phyloP scores from a whole-genome alignment of 2,113 vertebrate species.

The Gobius niger region DNA sequence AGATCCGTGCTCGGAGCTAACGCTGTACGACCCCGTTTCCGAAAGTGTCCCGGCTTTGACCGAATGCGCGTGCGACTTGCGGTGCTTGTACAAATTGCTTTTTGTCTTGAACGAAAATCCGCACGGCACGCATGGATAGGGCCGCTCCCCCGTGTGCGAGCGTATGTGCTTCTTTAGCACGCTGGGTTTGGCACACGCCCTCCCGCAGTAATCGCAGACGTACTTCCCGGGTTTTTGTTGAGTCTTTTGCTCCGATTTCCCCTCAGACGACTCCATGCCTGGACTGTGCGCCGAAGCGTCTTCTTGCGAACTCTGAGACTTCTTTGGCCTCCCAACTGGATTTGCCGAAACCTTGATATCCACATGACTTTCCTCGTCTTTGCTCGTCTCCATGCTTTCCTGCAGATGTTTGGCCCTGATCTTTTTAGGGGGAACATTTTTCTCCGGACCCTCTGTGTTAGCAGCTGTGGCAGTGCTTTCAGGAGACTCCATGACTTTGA shows the following conservation, averaged over 20 bases:
- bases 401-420: conserved; percentile 81
- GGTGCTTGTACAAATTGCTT: conserved; percentile 99
- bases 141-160: conserved; percentile 95
- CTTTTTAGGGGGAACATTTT: conserved; percentile 78
- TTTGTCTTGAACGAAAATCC: conserved; percentile 99
- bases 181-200: conserved; percentile 98
- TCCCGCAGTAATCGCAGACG: conserved; percentile 96
- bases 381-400: conserved; percentile 69
- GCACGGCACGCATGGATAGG: conserved; percentile 94
- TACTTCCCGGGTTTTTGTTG: conserved; percentile 97
- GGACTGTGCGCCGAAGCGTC: conserved; percentile 85
- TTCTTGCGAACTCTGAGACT: conserved; percentile 83
- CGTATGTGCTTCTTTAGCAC: conserved; percentile 98
- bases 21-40: conserved; percentile 84
- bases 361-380: conserved; percentile 76
- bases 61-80: conserved; percentile 96
- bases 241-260: conserved; percentile 84
- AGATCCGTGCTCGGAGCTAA: conserved; percentile 85
- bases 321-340: conserved; percentile 78
- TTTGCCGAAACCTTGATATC: conserved; percentile 55
- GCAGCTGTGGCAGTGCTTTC: conserved; percentile 75
- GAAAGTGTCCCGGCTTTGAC: conserved; percentile 96
- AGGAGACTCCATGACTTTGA: conserved; percentile 88
- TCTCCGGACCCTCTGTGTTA: conserved; percentile 85
- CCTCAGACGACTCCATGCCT: conserved; percentile 83